Evolutionary conservation across 2,888 invertebrate species (phyloP), one percentile per base, ranked within the genome.

Genomic region (Hydraecia micacea): DNA sequence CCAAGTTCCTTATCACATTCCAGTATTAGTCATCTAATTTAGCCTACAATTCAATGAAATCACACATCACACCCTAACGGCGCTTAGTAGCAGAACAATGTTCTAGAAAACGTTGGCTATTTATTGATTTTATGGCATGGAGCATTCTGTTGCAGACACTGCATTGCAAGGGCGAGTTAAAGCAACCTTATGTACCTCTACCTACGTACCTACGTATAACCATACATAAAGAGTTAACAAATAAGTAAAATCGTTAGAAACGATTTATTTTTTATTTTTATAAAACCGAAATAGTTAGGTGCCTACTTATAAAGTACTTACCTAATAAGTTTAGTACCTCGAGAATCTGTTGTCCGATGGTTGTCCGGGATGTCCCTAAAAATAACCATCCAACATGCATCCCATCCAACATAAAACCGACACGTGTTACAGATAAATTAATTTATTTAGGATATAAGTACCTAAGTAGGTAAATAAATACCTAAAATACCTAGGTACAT

Each of bases 81-180:
- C 70, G 52, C 49, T 46, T 13, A 13, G 13, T 46, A 80, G 25
- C 79, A 79, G 73, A 69, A 73, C 21, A 55, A 60, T 46, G 69
- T 83, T 84, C 84, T 73, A 74, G 84, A 86, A 86, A 65, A 32
- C 65, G 69, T 65, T n/a, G 8, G 25, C 11, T 63, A 32, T 58
- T 46, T 72, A 82, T 85, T 74, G 85, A 85, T 85, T 82, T 73
- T 74, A 72, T 60, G 52, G 55, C 36, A 7, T 39, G 15, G 25
- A 58, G n/a, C 62, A 36, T 49, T 58, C 42, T 11, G 52, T 55
- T 68, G 58, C 39, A 63, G 62, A 65, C 69, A n/a, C 7, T 28
- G 32, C 52, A 46, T n/a, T 49, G 42, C 49, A 42, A 60, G 58
- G 25, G 49, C 36, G 5, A 46, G 32, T n/a, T 36, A 32, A 32